Conservation (phyloP, 2,797 vertebrate genomes). For the Neostethus bicornis region DNA sequence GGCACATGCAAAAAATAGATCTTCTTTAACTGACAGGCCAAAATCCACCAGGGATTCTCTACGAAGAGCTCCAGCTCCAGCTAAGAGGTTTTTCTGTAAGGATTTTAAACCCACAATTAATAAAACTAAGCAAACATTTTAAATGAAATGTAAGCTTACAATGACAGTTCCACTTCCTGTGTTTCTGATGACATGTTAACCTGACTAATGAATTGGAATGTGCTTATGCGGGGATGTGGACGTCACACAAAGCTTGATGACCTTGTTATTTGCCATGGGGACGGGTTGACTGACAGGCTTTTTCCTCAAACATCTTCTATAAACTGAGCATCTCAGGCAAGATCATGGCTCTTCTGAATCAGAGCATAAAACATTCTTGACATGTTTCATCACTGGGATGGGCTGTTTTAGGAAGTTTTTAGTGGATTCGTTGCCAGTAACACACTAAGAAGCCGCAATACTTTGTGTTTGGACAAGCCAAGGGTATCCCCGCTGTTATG, state of each 20-base stretch:
- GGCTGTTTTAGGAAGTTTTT: constrained; percentile 2
- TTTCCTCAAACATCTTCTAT: constrained; percentile 51
- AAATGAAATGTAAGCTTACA: neutral
- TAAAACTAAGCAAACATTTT: neutral
- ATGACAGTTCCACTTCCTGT: constrained; percentile 5
- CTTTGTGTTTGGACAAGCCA: constrained; percentile 31
- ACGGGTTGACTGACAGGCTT: constrained; percentile 50
- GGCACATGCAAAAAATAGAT: constrained; percentile 58
- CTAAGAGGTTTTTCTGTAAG: neutral
- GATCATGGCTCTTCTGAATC: constrained; percentile 33
- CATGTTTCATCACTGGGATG: constrained; percentile 19
- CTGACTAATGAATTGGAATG: constrained; percentile 29
- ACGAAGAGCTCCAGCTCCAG: constrained; percentile 22
- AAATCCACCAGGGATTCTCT: constrained; percentile 43
- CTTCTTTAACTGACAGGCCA: constrained; percentile 42
- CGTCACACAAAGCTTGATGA: constrained; percentile 46
- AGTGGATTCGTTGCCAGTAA: neutral
- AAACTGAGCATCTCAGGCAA: constrained; percentile 31
- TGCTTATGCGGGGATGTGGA: constrained; percentile 41
- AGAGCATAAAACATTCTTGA: constrained; percentile 16
- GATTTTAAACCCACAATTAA: neutral
- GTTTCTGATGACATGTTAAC: constrained; percentile 27
- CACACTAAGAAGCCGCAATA: neutral
- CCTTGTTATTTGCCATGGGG: constrained; percentile 55
- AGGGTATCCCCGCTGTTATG: constrained; percentile 35